phyloP scores from a whole-genome alignment of 2,888 invertebrate species.

The Mesochorus sp. region DNA sequence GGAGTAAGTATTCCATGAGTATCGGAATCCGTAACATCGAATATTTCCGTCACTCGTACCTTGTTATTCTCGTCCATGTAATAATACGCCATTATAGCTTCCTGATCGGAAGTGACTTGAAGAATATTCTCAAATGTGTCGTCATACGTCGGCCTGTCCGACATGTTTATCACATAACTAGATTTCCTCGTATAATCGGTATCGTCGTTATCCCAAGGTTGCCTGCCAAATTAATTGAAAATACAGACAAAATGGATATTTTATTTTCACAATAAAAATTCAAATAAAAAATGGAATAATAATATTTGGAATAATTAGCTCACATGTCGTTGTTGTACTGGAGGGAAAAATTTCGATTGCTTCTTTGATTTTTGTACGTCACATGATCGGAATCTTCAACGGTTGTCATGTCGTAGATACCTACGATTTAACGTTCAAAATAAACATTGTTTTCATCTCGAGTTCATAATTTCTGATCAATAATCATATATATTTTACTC shows the following conservation, averaged over 20 bases:
- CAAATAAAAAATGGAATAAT: no score
- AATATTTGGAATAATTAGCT: slow-evolving; percentile 68
- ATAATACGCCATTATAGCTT: slow-evolving; percentile 95
- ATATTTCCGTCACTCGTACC: slow-evolving; percentile 94
- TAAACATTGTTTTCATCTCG: not conserved
- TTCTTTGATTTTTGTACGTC: slow-evolving; percentile 82
- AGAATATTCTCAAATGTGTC: slow-evolving; percentile 85
- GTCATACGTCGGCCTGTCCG: slow-evolving; percentile 76
- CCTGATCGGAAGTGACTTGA: slow-evolving; percentile 92
- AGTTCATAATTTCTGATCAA: not conserved
- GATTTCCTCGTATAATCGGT: slow-evolving; percentile 70
- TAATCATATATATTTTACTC: slow-evolving; percentile 69
- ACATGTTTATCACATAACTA: slow-evolving; percentile 77
- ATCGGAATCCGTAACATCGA: slow-evolving; percentile 92
- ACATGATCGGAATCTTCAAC: slow-evolving; percentile 76
- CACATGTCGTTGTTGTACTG: slow-evolving; percentile 85
- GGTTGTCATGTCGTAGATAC: slow-evolving; percentile 80
- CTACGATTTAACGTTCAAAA: slow-evolving; percentile 70
- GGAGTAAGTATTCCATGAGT: slow-evolving; percentile 86
- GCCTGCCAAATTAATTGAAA: slow-evolving; percentile 64
- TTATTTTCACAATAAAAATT: no score
- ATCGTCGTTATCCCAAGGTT: slow-evolving; percentile 70
- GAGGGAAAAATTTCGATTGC: slow-evolving; percentile 86
- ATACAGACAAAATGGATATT: not conserved
- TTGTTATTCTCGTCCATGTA: slow-evolving; percentile 94